phyloP scores from a whole-genome alignment of 2,888 invertebrate species.

The Pristionchus mayeri region DNA sequence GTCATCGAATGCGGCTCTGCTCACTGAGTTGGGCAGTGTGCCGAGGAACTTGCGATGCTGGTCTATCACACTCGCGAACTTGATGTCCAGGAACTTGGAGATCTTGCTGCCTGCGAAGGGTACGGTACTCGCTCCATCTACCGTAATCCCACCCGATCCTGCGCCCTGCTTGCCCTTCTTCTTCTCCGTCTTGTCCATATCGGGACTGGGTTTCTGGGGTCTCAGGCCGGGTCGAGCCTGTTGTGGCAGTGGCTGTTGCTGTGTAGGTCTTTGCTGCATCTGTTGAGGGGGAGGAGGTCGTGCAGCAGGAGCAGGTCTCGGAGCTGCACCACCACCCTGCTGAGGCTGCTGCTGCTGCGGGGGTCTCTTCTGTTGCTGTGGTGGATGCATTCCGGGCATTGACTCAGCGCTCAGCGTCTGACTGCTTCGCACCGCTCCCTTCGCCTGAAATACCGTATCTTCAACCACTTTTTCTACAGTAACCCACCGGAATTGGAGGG shows the following conservation, averaged over 20 bases:
- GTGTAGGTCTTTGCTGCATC: neutral
- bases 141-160: neutral
- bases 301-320: neutral
- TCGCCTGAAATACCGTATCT: neutral
- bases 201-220: neutral
- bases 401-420: conserved; percentile 15
- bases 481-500: neutral
- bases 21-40: conserved; percentile 1
- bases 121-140: conserved; percentile 7
- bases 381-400: neutral
- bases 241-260: neutral
- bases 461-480: neutral
- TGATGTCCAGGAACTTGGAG: neutral
- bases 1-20: conserved; percentile 32
- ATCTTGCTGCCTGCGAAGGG: conserved; percentile 26
- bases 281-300: neutral
- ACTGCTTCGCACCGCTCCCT: neutral
- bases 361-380: neutral
- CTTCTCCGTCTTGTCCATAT: conserved; percentile 40
- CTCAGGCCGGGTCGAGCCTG: neutral
- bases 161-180: neutral
- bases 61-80: neutral
- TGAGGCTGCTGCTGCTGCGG: neutral
- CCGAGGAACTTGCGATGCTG: neutral
- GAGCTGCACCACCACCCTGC: too few species aligned